phyloP scores from a whole-genome alignment of 2,113 vertebrate genomes.

The Cettia cetti region DNA sequence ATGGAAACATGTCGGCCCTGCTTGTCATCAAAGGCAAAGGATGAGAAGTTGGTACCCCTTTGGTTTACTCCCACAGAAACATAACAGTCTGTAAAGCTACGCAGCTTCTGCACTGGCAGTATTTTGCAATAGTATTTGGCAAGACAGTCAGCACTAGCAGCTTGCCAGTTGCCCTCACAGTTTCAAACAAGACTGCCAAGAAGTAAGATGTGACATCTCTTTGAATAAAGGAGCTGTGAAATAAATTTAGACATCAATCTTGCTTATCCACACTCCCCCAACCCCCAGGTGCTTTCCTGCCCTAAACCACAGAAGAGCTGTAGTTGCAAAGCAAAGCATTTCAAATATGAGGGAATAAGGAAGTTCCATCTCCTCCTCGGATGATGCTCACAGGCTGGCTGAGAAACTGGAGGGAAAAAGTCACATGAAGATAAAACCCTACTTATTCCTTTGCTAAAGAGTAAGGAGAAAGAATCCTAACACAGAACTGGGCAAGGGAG shows the following conservation, averaged over 20 bases:
- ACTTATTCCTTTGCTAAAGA: neutral
- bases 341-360: neutral
- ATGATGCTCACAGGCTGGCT: neutral
- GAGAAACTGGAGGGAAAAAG: neutral
- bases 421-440: neutral
- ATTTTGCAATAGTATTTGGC: constrained; percentile 19
- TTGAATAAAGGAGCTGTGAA: neutral
- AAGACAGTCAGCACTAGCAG: neutral
- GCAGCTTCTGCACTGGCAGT: neutral
- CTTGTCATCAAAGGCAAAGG: neutral
- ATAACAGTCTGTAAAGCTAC: neutral
- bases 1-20: rapidly evolving
- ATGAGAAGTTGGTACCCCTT: neutral
- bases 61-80: neutral
- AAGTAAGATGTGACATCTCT: neutral
- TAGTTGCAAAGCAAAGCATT: neutral
- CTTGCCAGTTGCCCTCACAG: neutral
- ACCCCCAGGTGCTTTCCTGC: neutral
- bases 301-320: neutral
- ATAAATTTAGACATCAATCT: neutral
- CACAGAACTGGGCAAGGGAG: neutral
- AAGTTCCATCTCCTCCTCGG: neutral
- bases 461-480: neutral
- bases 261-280: neutral
- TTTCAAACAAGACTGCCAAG: constrained; percentile 6